A percentile compares a stretch with the other conserved stretches of the same genome.
These are phyloP conservation scores for Bubalus kerabau DNA, from an alignment of 2,113 vertebrate genomes.

Conservation along the genomic window DNA sequence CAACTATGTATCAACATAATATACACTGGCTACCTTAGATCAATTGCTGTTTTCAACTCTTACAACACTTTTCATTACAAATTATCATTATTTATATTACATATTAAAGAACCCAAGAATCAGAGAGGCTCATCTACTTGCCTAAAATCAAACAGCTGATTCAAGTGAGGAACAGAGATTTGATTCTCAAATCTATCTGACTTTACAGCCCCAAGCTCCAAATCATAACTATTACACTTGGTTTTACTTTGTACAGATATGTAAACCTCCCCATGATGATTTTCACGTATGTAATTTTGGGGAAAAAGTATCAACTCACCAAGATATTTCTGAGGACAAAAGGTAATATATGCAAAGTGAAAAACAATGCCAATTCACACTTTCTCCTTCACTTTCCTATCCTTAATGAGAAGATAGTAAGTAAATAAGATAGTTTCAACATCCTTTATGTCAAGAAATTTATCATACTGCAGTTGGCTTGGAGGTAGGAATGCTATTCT, in stretches of 20 bases:
- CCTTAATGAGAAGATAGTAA: neutral
- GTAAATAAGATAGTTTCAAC: neutral
- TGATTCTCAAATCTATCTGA: neutral
- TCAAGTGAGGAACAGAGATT: neutral
- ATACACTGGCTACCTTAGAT: neutral
- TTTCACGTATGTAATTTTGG: neutral
- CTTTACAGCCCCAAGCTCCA: neutral
- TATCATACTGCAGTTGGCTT: neutral
- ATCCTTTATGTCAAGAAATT: neutral
- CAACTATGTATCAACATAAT: neutral
- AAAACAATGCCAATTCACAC: neutral
- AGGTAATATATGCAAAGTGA: neutral
- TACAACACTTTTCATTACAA: neutral
- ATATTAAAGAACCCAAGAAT: neutral
- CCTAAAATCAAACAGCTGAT: neutral
- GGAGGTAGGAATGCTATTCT: neutral
- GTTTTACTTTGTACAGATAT: neutral
- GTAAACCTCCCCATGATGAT: neutral
- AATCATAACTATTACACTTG: neutral
- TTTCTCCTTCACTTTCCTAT: neutral
- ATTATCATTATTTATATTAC: neutral
- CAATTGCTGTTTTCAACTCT: neutral
- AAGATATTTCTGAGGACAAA: neutral
- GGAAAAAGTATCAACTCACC: neutral
- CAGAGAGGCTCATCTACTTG: neutral